A percentile compares a stretch with the other conserved stretches of the same genome.
Evolutionary conservation across 2,888 invertebrate species (phyloP).

Genomic region (Oxystoma pomonae): DNA sequence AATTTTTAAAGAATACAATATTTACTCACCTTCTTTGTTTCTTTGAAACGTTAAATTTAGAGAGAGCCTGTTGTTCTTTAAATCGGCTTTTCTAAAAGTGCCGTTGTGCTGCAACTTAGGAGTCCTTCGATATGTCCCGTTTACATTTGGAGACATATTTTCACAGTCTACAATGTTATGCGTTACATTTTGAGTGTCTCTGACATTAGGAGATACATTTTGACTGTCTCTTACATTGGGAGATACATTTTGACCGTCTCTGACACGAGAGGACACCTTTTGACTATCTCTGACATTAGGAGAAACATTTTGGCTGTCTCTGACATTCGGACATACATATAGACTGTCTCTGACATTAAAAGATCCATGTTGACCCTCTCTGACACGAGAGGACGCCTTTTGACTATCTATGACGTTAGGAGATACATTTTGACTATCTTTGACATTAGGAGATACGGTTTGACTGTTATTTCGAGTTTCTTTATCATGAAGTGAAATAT

Average conservation of each 20-base stretch:
- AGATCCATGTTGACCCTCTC: not conserved
- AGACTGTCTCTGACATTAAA: not conserved
- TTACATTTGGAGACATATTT: slow-evolving; percentile 4
- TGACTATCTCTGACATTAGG: slow-evolving; percentile 1
- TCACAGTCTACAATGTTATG: not conserved
- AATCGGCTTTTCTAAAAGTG: slow-evolving; percentile 32
- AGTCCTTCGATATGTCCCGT: slow-evolving; percentile 22
- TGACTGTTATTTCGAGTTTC: too few species aligned
- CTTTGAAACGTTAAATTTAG: slow-evolving; percentile 29
- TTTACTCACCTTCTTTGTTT: slow-evolving; percentile 12
- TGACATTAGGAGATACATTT: not conserved
- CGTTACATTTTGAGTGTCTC: not conserved
- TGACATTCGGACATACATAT: not conserved
- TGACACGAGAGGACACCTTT: not conserved
- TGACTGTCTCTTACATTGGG: not conserved
- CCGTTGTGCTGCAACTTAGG: slow-evolving; percentile 23
- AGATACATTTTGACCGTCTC: not conserved
- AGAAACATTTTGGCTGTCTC: not conserved
- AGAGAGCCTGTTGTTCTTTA: slow-evolving; percentile 22
- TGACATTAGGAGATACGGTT: not conserved
- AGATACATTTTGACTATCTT: not conserved
- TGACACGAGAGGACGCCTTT: not conserved
- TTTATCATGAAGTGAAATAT: not conserved
- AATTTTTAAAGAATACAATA: too few species aligned
- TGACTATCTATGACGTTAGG: not conserved